Evolutionary conservation across 2,797 vertebrate genomes (phyloP).

Genomic region (Falco rusticolus): DNA sequence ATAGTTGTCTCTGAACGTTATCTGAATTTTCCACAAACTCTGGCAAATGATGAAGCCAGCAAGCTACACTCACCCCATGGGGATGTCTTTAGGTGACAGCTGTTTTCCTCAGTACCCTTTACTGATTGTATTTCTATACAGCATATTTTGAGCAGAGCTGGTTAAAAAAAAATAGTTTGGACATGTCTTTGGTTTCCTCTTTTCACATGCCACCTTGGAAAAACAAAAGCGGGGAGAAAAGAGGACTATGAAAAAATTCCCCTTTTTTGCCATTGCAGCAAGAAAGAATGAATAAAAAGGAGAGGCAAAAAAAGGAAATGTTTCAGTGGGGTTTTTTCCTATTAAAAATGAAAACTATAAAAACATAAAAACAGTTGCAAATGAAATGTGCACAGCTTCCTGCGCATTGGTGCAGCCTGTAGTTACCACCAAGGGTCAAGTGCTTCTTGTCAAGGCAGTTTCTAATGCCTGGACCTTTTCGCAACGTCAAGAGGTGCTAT

Average conservation of each 20-base stretch:
- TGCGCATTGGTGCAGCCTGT: background rate
- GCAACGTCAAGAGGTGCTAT: background rate
- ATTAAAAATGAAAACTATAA: background rate
- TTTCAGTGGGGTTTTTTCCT: accelerated
- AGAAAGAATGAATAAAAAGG: background rate
- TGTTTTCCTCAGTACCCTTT: background rate
- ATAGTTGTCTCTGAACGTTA: background rate
- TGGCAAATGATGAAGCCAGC: background rate
- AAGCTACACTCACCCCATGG: background rate
- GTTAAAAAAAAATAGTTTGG: background rate
- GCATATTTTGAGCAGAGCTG: background rate
- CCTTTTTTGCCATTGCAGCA: background rate
- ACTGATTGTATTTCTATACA: background rate
- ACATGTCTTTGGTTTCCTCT: background rate
- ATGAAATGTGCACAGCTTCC: background rate
- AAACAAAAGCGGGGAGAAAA: background rate
- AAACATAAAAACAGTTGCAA: background rate
- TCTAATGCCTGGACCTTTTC: background rate
- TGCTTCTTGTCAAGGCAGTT: background rate
- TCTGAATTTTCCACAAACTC: background rate
- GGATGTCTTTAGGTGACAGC: background rate
- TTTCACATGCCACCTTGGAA: background rate
- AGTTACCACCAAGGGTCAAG: conserved; percentile 11
- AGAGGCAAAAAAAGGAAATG: background rate
- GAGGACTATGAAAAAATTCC: background rate